A percentile compares a stretch with the other conserved stretches of the same genome.
phyloP scores from a whole-genome alignment of 2,113 vertebrate species.

The Pangasianodon hypophthalmus region DNA sequence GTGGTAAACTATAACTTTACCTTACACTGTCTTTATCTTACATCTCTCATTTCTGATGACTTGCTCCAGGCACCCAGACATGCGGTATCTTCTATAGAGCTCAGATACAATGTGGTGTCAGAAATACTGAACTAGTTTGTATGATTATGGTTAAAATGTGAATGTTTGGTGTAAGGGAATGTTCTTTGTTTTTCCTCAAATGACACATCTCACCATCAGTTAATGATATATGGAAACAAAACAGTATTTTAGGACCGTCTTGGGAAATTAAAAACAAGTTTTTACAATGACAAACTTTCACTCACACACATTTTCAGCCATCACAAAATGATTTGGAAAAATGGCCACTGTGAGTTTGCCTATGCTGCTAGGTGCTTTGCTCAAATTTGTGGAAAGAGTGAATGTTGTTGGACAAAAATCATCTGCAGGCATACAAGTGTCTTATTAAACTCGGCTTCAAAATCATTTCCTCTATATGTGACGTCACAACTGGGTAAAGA shows the following conservation, averaged over 20 bases:
- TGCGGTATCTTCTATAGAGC: not conserved
- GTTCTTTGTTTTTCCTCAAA: not conserved
- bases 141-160: not conserved
- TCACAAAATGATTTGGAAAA: not conserved
- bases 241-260: not conserved
- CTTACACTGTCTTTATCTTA: not conserved
- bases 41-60: not conserved
- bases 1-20: not conserved
- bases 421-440: slow-evolving; percentile 1
- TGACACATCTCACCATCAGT: not conserved
- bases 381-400: not conserved
- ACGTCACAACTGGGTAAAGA: not conserved
- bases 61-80: not conserved
- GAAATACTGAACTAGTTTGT: not conserved
- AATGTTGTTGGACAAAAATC: not conserved
- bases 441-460: not conserved
- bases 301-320: not conserved
- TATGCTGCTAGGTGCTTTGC: not conserved
- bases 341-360: not conserved
- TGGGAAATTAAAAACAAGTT: not conserved
- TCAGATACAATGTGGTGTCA: not conserved
- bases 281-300: not conserved
- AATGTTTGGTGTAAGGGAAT: not conserved
- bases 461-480: slow-evolving; percentile 5
- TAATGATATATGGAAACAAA: not conserved